Percentiles rank a stretch among this genome's conserved stretches.
Conservation (phyloP, 2,113 vertebrate species). For the Numenius arquata region DNA sequence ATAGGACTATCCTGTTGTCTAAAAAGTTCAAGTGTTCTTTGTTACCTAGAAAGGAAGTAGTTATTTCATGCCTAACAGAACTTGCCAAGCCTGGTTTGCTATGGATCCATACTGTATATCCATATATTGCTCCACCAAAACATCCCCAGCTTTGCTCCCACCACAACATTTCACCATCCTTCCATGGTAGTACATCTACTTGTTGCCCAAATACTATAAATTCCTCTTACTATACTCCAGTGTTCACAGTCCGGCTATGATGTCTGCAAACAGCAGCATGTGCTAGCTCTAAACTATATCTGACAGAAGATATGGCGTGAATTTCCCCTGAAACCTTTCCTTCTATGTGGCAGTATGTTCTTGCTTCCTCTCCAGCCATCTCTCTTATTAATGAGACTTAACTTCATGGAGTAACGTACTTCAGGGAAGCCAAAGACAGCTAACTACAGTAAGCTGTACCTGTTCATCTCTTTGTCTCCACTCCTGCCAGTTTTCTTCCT, state of each 20-base stretch:
- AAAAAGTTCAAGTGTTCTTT: neutral
- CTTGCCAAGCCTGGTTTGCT: neutral
- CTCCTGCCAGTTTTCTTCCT: constrained; percentile 87
- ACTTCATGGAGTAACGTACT: neutral
- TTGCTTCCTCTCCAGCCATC: neutral
- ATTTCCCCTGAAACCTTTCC: neutral
- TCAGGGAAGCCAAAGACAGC: neutral
- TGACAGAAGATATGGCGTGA: neutral
- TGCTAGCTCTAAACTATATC: neutral
- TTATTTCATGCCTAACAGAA: neutral
- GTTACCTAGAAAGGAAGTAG: neutral
- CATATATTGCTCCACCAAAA: neutral
- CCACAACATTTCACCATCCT: neutral
- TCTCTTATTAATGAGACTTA: neutral
- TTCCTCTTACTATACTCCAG: neutral
- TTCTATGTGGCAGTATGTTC: neutral
- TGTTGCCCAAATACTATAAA: neutral
- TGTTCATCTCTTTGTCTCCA: constrained; percentile 93
- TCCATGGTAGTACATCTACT: neutral
- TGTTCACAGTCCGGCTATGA: neutral
- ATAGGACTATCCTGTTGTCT: neutral
- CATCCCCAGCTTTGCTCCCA: neutral
- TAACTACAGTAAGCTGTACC: constrained; percentile 67
- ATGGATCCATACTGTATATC: neutral
- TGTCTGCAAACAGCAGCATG: neutral